Percentiles rank a stretch among this genome's conserved stretches.
These are phyloP conservation scores for Drosophila carrolli DNA, from an alignment of 1,140 invertebrate genomes.

Conservation along the genomic window DNA sequence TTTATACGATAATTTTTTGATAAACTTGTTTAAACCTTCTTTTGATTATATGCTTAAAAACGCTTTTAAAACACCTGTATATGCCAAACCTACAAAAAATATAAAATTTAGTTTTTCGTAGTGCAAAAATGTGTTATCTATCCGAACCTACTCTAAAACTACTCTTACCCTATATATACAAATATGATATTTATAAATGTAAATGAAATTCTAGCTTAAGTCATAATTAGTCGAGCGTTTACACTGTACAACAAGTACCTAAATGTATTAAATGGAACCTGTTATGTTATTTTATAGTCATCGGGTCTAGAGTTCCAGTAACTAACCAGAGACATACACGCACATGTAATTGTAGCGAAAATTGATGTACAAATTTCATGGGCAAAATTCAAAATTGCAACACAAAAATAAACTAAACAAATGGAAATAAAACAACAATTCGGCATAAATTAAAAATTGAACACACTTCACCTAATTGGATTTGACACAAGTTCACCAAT, in stretches of 20 bases:
- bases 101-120: slow-evolving; percentile 31
- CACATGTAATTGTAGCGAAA: slow-evolving; percentile 53
- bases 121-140: slow-evolving; percentile 44
- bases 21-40: slow-evolving; percentile 17
- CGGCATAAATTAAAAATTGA: slow-evolving; percentile 53
- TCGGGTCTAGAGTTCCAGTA: slow-evolving; percentile 58
- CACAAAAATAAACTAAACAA: slow-evolving; percentile 25
- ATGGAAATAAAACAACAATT: slow-evolving; percentile 60
- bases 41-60: slow-evolving; percentile 12
- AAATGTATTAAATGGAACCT: slow-evolving; percentile 70
- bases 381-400: slow-evolving; percentile 45
- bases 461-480: slow-evolving; percentile 49
- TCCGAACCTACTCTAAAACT: slow-evolving; percentile 48
- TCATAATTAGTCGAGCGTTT: slow-evolving; percentile 57
- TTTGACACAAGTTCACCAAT: slow-evolving; percentile 15
- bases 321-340: slow-evolving; percentile 57
- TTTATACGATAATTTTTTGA: slow-evolving; percentile 44
- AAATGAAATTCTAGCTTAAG: slow-evolving; percentile 69
- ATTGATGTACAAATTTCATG: slow-evolving; percentile 58
- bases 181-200: slow-evolving; percentile 61
- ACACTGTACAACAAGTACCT: slow-evolving; percentile 59
- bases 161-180: slow-evolving; percentile 60
- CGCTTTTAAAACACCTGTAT: slow-evolving; percentile 44
- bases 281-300: slow-evolving; percentile 74
- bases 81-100: slow-evolving; percentile 29